Conservation (phyloP, 2,797 vertebrate species). For the Graptemys geographica region DNA sequence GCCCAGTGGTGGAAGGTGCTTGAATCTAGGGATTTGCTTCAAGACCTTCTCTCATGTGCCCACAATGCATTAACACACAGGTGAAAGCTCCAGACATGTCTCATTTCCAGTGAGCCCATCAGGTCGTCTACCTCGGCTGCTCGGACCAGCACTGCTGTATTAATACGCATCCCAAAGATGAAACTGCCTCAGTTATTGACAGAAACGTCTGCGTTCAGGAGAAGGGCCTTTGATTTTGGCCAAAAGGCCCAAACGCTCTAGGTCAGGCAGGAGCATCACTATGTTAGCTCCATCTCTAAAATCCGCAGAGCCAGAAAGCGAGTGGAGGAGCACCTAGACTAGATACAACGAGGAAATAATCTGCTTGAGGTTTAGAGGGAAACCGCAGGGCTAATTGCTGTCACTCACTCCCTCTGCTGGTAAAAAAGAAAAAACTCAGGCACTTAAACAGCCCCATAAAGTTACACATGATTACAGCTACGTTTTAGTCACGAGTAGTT, state of each 20-base stretch:
- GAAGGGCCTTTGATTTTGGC: background rate
- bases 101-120: background rate
- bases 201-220: background rate
- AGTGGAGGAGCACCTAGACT: background rate
- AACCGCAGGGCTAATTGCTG: slow-evolving; percentile 23
- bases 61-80: background rate
- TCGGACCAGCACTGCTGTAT: fast-evolving
- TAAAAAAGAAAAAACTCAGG: slow-evolving; percentile 14
- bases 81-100: background rate
- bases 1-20: background rate
- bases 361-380: background rate
- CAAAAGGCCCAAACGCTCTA: background rate
- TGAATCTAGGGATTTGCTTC: background rate
- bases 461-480: no score
- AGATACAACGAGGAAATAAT: background rate
- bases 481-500: no score
- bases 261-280: background rate
- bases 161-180: fast-evolving
- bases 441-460: background rate
- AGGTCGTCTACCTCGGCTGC: background rate
- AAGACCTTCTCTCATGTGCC: background rate
- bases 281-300: background rate
- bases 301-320: background rate
- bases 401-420: slow-evolving; percentile 75
- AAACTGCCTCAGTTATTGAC: fast-evolving